phyloP scores from a whole-genome alignment of 2,113 vertebrate species.

The human region DNA sequence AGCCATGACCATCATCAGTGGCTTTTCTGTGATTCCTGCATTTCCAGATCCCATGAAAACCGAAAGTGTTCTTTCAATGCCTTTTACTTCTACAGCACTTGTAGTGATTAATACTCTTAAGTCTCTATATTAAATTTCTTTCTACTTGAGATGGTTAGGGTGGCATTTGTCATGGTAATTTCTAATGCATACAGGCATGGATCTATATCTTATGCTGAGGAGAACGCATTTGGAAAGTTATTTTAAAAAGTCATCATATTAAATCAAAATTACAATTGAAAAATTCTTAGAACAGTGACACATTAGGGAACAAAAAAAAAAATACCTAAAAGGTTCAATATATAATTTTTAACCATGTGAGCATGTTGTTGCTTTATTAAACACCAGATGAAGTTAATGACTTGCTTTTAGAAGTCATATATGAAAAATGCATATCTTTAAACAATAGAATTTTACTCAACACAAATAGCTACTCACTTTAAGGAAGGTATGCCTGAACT shows the following conservation, averaged over 20 bases:
- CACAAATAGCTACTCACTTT: not conserved
- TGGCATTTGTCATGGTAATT: not conserved
- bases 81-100: not conserved
- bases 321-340: not conserved
- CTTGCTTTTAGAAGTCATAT: not conserved
- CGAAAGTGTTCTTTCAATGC: not conserved
- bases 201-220: not conserved
- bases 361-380: not conserved
- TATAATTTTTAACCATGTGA: not conserved
- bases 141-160: not conserved
- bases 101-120: not conserved
- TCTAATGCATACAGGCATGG: not conserved
- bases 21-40: not conserved
- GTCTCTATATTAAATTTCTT: not conserved
- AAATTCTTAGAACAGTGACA: not conserved
- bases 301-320: not conserved
- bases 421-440: not conserved
- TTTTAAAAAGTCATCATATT: not conserved
- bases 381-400: not conserved
- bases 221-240: not conserved
- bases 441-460: not conserved
- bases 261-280: not conserved
- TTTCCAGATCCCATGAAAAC: not conserved
- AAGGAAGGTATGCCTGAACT: not conserved
- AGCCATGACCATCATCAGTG: not conserved